Base-by-base conservation (phyloP, 1,140 invertebrate species). In the Pseudomyrmex sp. region DNA sequence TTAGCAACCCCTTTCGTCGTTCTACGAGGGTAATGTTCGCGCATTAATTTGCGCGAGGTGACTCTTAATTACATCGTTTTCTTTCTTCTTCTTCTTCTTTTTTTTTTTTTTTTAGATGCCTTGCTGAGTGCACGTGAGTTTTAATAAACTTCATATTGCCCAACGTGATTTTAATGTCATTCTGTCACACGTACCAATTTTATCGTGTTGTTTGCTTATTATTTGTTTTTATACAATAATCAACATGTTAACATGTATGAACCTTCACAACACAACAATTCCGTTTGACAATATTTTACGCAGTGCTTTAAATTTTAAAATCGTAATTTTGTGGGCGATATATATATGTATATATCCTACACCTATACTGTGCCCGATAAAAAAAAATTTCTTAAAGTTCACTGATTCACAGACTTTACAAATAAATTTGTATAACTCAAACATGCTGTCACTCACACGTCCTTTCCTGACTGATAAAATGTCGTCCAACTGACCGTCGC, bases 1-100 rank as follows among this genome's bases (percentile, higher is more conserved):
- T 89, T 89, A 89, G 79, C 87, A 76, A 63, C 68, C 87, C 84
- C 84, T 75, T 83, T 56, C 65, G 56, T 35, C 75, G 52, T 50
- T 7, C 15, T 35, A 7, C 54, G 15, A 69, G 65, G 44, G 44
- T 69, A 58, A 69, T 48, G 35, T n/a, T 69, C 15, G 65, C 52
- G 52, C 54, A 23, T 80, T 80, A 80, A 80, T 70, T 80, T 72
- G 44, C 12, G 20, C 15, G 15, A n/a, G 7, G 1, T 13, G 56
- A 13, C 66, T 70, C 44, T 80, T 80, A 70, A 80, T 70, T 20
- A 46, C 18, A 26, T 12, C 50, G 46, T 50, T 74, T 44, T 62
- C 62, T 52, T 13, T 12, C 13, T 50, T 48, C 50, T 5, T n/a
- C 48, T 18, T 23, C 20, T 3, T 26, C 20, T 80, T 62, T 0